Conservation (phyloP, 92 coral and sea anemone species). For the Micromussa lordhowensis region DNA sequence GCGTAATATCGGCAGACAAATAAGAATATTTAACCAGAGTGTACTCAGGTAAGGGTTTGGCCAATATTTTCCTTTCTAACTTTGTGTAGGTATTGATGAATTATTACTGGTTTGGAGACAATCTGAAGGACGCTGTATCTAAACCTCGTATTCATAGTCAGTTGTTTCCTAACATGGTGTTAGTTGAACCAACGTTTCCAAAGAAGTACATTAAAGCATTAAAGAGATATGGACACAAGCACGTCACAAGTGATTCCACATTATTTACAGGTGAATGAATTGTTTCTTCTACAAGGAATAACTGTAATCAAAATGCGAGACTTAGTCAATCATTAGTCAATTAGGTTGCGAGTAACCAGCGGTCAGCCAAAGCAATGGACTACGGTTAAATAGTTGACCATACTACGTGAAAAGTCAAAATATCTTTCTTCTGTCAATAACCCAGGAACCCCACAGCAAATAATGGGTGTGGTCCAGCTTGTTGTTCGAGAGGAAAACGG, state of each 20-base stretch:
- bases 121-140: conserved; percentile 77
- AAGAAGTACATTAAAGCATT: conserved; percentile 60
- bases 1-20: too few relatives aligned
- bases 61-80: neutral
- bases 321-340: neutral
- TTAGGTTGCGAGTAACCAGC: neutral
- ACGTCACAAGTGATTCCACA: conserved; percentile 77
- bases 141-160: conserved; percentile 83
- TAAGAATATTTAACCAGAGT: too few relatives aligned
- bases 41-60: too few relatives aligned
- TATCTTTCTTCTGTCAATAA: neutral
- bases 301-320: too few relatives aligned
- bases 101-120: conserved; percentile 84
- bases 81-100: conserved; percentile 77
- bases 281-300: too few relatives aligned
- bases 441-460: conserved; percentile 79
- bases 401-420: neutral
- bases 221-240: conserved; percentile 68
- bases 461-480: conserved; percentile 88
- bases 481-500: conserved; percentile 72
- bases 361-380: neutral
- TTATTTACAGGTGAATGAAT: conserved; percentile 73
- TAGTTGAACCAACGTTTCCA: conserved; percentile 83
- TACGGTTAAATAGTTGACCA: neutral
- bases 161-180: conserved; percentile 80